Evolutionary conservation across 2,113 vertebrate genomes (phyloP).

Genomic region (Myrmecophaga tridactyla): DNA sequence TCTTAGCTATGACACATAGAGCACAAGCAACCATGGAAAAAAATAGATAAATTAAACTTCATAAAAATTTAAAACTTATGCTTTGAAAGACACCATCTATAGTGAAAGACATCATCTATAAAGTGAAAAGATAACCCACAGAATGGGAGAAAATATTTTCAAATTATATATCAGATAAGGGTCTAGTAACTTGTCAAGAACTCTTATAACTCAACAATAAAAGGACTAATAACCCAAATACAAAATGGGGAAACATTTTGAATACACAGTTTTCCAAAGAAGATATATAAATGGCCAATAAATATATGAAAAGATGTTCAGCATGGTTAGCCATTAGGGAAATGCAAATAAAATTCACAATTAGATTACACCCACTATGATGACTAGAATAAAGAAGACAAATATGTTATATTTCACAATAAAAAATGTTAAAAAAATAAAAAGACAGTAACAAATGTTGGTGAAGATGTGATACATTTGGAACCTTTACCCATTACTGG

Average conservation of each 20-base stretch:
- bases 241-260: neutral
- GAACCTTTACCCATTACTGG: neutral
- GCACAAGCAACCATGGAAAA: neutral
- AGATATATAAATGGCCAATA: neutral
- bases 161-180: neutral
- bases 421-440: too few relatives aligned
- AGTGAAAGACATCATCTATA: neutral
- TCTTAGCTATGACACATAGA: neutral
- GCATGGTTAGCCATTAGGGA: neutral
- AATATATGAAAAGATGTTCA: neutral
- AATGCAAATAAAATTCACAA: neutral
- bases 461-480: neutral
- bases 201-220: neutral
- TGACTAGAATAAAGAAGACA: neutral
- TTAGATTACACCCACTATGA: neutral
- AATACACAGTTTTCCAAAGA: neutral
- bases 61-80: neutral
- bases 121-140: neutral
- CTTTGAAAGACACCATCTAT: too few relatives aligned
- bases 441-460: neutral
- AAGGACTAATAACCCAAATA: neutral
- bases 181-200: neutral
- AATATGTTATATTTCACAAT: too few relatives aligned
- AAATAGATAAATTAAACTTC: neutral
- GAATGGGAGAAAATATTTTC: slow-evolving; percentile 7